Evolutionary conservation across 2,797 vertebrate species (phyloP), one percentile per base, ranked within the genome.

Genomic region (Gymnopithys bicolor): DNA sequence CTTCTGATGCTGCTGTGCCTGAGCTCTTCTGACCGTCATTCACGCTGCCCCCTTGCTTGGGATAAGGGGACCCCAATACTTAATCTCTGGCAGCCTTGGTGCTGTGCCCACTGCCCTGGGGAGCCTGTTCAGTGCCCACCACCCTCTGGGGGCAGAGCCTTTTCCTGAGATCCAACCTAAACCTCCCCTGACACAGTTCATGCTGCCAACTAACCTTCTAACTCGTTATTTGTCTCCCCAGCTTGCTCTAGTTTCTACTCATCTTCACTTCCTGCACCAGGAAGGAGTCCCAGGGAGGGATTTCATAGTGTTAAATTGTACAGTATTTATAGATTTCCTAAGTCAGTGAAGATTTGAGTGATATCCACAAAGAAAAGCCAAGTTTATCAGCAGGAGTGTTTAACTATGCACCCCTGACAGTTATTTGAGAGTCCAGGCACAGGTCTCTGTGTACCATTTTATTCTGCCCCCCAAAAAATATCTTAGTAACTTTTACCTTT

Each of bases 391-490:
- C 41, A 58, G 27, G 2, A 56, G 5, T 10, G 2, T 53, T 75
- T 59, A 30, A 21, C 23, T 7, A 0, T 12, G 27, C 8, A 2
- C 11, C 45, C 30, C 7, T 60, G 25, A 28, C 10, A 18, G 27
- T 39, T 35, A 2, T 11, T 58, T 6, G 18, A 23, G 8, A 75
- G 39, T 8, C 11, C 51, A 11, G 53, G 18, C 25, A 30, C 22
- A 8, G 1, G 4, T 23, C 7, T 8, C 25, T 32, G 1, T 0
- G 0, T 45, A 23, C 4, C 4, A 7, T 53, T 63, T 58, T 23
- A 41, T 19, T 56, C 25, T 32, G 11, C 9, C 11, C 4, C 39
- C 41, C 41, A 21, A 1, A 22, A 60, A 80, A 67, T 74, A 28
- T 13, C 4, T 19, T 1, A 52, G 19, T 37, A 28, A 30, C 32